Base-by-base conservation (phyloP, 2,113 vertebrate species). In the Paramormyrops kingsleyae region DNA sequence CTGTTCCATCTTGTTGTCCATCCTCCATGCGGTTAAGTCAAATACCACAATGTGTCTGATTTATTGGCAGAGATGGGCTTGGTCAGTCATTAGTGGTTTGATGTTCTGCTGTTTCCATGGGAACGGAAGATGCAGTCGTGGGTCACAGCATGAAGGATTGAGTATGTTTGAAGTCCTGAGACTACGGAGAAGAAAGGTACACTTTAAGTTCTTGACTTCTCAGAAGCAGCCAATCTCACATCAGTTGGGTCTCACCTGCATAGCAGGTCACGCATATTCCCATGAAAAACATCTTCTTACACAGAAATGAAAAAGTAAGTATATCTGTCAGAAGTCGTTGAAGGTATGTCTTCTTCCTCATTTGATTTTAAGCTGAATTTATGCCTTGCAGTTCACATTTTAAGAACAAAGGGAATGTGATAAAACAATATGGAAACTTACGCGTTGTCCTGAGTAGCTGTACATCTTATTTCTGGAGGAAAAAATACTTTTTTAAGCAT, bases 91-190 rank as follows among this genome's bases (percentile, higher is more conserved):
- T 80, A 53, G 50, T 77, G 87, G 59, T 80, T 56, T n/a, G 35
- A 59, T 56, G 52, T 77, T 87, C 83, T 84, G 35, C 53, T 52
- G 24, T 15, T 87, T 59, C 44, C 66, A 27, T 31, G 9, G 44
- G 24, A 70, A 90, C 27, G 90, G 44, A 83, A 90, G 31, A 56
- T 50, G 19, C 91, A 91, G 90, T 90, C 80, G 89, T 89, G 90
- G 93, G 92, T 98, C 97, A 98, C 90, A 99, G 97, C 96, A 99
- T 96, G 95, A 99, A 99, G 21, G 99, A 99, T 93, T 98, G 98
- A 87, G 97, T 99, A 93, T 99, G 99, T 97, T 97, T 99, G 95
- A 99, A 99, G 93, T 99, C 98, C 96, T 98, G 96, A 91, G 93
- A 90, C 92, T 92, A 92, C 13, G 62, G 39, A 88, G 86, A 90